phyloP scores from a whole-genome alignment of 2,888 invertebrate genomes.

The Hirtodrosophila trivittata region DNA sequence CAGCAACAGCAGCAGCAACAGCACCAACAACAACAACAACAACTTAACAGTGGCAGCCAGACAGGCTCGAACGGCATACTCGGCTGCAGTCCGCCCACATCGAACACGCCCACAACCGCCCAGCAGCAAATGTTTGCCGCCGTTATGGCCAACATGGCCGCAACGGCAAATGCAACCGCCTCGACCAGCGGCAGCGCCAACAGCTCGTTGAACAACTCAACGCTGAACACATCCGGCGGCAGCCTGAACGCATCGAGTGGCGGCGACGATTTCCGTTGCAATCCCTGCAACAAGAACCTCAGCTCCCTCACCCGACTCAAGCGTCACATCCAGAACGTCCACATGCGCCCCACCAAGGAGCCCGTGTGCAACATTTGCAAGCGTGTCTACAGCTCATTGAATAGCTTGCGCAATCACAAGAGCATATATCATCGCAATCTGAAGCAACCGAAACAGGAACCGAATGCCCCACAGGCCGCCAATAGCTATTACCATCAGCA shows the following conservation, averaged over 20 bases:
- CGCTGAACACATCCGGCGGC: constrained; percentile 62
- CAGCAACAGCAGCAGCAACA: constrained; percentile 36
- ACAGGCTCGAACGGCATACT: constrained; percentile 58
- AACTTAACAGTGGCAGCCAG: constrained; percentile 42
- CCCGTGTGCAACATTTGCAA: constrained; percentile 96
- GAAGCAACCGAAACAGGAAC: constrained; percentile 87
- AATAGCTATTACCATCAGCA: constrained; percentile 71
- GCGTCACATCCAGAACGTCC: constrained; percentile 96
- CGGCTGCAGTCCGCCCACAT: constrained; percentile 57
- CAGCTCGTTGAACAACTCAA: constrained; percentile 68
- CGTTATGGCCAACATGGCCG: constrained; percentile 80
- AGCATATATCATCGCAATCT: constrained; percentile 94
- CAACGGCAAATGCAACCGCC: constrained; percentile 56
- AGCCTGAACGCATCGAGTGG: constrained; percentile 76
- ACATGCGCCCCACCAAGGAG: constrained; percentile 94
- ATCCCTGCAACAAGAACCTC: constrained; percentile 95
- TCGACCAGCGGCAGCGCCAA: constrained; percentile 81
- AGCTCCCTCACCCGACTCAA: constrained; percentile 94
- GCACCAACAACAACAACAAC: constrained; percentile 28
- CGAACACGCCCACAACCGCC: constrained; percentile 55
- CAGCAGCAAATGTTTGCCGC: constrained; percentile 81
- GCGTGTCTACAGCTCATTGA: constrained; percentile 95
- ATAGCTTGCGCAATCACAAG: constrained; percentile 95
- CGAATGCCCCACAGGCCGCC: constrained; percentile 51
- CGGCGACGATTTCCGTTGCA: constrained; percentile 94